Evolutionary conservation across 2,113 vertebrate species (phyloP), one percentile per base, ranked within the genome.

Genomic region (Alces alces): DNA sequence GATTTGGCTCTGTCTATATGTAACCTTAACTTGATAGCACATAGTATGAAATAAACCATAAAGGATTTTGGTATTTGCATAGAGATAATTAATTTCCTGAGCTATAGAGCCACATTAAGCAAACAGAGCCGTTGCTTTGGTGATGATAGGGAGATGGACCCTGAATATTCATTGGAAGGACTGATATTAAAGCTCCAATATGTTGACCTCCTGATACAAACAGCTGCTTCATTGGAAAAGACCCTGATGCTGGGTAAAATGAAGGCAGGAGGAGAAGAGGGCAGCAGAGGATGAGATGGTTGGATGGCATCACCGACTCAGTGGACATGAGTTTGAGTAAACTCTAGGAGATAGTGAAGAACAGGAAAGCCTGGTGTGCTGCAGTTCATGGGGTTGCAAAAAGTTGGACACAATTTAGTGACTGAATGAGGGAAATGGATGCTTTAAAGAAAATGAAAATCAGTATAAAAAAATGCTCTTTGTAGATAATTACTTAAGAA

Each of bases 381-480:
- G 39, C 12, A 76, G 36, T 76, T 25, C 23, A 43, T 43, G 23
- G 39, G 39, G 23, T 76, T 76, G 70, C 36, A 27, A 76, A 43
- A 39, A 76, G 39, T 27, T 27, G 39, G 39, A 43, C 39, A 43
- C 15, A 25, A 8, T 6, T 76, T 76, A 43, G 39, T 1, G 11
- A 76, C 70, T 76, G 12, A 76, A 76, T 6, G 5, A 43, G 61
- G n/a, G 6, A 66, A 91, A 82, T 83, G 27, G 54, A 95, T 70
- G 61, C 73, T 50, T 95, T 91, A 91, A 61, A 78, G 39, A 91
- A 93, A 94, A 86, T 58, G 66, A 58, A 92, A 64, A 88, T 55
- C 5, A 60, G 70, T 43, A 27, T 43, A 4, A 92, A 87, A 83
- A 91, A 61, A 55, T 50, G 50, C 5, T 54, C 23, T 45, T 64